Evolutionary conservation across 1,140 invertebrate species (phyloP), one percentile per base, ranked within the genome.

Genomic region (Galendromus occidentalis): DNA sequence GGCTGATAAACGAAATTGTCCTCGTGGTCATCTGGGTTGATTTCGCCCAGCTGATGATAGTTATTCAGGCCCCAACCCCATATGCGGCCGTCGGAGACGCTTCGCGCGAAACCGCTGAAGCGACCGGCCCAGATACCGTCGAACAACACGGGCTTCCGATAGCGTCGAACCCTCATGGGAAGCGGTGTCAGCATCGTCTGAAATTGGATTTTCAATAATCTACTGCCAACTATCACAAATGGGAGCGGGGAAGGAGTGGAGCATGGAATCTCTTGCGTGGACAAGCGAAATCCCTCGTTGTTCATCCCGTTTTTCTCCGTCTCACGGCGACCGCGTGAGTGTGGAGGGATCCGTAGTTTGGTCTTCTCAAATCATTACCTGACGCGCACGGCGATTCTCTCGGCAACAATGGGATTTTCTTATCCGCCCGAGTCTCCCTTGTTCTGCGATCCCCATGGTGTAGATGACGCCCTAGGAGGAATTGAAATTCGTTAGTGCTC

Each of bases 51-150:
- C 78, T 95, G 92, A 74, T 83, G 81, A 73, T 90, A 93, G 76
- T 95, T 95, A 75, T 96, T 95, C 17, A 96, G 79, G 7, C 92
- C 91, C 79, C 86, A 93, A 0, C 84, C 86, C 75, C 86, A 88
- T 70, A 93, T 82, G 51, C 83, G 80, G 47, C 82, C 81, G 14
- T 78, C 81, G 33, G 33, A 4, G 20, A 82, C 81, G 67, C 85
- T 83, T 65, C 84, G 81, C 18, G 82, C 81, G 78, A 89, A 91
- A 1, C 89, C 91, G 66, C 83, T 80, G 75, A 87, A 89, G 44
- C 84, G 82, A 4, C 87, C 87, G 5, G 89, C 83, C 88, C 88
- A 96, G 41, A 94, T 80, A 67, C 85, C 82, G 55, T 82, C 80
- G 71, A 86, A 84, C 63, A 80, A 74, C 12, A 80, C 68, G 25